These are phyloP conservation scores for Pogona vitticeps DNA, from an alignment of 2,113 vertebrate species.

Conservation along the genomic window DNA sequence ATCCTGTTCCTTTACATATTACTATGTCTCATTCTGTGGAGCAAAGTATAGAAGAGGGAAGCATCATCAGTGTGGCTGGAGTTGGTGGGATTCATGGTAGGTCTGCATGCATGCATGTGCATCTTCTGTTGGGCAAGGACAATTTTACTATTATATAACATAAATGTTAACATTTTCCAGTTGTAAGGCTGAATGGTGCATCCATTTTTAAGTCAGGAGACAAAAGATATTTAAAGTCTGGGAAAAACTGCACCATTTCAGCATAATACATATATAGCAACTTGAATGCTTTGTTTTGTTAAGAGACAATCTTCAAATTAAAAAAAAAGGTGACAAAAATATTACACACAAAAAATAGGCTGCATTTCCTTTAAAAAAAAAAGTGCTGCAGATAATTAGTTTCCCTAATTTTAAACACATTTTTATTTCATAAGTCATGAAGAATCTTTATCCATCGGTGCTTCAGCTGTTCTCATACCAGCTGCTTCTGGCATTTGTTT, in stretches of 20 bases:
- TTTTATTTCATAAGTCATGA: slow-evolving; percentile 34
- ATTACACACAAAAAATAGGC: slow-evolving; percentile 36
- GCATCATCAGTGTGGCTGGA: too few relatives aligned
- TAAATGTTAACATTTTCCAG: neutral
- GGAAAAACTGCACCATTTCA: neutral
- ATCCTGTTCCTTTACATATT: too few relatives aligned
- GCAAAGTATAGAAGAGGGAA: too few relatives aligned
- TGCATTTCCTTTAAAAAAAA: slow-evolving; percentile 61
- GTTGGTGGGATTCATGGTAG: too few relatives aligned
- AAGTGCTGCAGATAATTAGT: slow-evolving; percentile 52
- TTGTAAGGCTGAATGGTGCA: neutral
- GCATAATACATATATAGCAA: neutral
- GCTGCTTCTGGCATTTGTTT: slow-evolving; percentile 40
- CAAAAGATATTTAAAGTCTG: neutral
- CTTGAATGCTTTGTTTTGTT: neutral
- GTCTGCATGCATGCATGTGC: neutral
- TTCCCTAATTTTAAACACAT: slow-evolving; percentile 51
- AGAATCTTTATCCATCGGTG: slow-evolving; percentile 17
- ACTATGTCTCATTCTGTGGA: too few relatives aligned
- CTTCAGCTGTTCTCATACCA: slow-evolving; percentile 40
- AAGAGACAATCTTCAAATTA: slow-evolving; percentile 39
- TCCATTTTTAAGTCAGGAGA: neutral
- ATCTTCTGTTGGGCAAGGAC: neutral
- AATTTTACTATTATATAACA: neutral
- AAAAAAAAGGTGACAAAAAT: slow-evolving; percentile 45